Conservation (phyloP, 2,888 invertebrate genomes). For the Dioctria linearis region DNA sequence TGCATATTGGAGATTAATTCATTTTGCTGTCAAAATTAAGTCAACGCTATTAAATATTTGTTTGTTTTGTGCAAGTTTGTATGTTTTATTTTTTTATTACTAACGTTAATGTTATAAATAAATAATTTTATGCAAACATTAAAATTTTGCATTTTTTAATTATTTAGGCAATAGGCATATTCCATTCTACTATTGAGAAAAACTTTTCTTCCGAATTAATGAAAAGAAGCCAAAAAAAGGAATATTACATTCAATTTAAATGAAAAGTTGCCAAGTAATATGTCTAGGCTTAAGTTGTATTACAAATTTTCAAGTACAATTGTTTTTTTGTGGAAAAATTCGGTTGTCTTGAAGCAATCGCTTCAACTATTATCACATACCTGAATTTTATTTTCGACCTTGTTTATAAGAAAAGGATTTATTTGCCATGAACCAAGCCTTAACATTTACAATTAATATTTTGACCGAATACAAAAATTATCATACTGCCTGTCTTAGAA, state of each 20-base stretch:
- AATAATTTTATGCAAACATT: constrained; percentile 17
- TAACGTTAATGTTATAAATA: constrained; percentile 35
- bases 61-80: constrained; percentile 24
- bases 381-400: too few species aligned
- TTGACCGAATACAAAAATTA: too few species aligned
- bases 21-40: constrained; percentile 3
- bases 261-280: too few species aligned
- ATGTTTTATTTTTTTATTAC: constrained; percentile 22
- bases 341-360: too few species aligned
- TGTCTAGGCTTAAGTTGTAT: background rate
- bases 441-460: too few species aligned
- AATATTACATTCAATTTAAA: background rate
- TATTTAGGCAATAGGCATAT: constrained; percentile 29
- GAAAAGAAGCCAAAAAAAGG: background rate
- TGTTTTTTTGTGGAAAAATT: too few species aligned
- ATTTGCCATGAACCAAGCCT: too few species aligned
- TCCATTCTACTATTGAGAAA: constrained; percentile 47
- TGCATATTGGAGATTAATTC: too few species aligned
- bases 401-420: too few species aligned
- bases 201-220: constrained; percentile 1
- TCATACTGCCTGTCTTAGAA: too few species aligned
- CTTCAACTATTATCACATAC: too few species aligned
- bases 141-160: constrained; percentile 1
- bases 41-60: constrained; percentile 33
- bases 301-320: background rate